A percentile compares a stretch with the other conserved stretches of the same genome.
Evolutionary conservation across 2,113 vertebrate genomes (phyloP).

Genomic region (Zapornia atra): DNA sequence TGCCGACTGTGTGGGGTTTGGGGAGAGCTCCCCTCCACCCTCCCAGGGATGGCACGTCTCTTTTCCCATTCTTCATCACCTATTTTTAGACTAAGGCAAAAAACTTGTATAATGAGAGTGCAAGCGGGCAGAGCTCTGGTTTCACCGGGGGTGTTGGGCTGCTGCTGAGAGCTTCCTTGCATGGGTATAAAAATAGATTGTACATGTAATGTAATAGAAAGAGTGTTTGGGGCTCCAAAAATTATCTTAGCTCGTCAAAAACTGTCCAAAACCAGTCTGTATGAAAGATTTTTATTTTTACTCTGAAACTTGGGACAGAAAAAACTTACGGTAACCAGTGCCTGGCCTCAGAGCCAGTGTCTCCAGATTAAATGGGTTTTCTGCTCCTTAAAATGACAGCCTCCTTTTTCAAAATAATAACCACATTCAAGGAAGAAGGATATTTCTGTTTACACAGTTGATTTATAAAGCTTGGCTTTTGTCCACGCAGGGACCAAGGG

Average conservation of each 20-base stretch:
- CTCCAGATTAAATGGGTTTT: constrained; percentile 11
- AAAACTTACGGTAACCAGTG: neutral
- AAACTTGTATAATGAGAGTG: neutral
- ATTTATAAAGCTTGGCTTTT: neutral
- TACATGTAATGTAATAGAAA: neutral
- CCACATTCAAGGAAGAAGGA: neutral
- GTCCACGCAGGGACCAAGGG: neutral
- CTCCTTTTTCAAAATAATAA: neutral
- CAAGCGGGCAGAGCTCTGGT: neutral
- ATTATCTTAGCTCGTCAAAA: neutral
- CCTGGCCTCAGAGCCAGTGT: neutral
- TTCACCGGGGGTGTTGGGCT: neutral
- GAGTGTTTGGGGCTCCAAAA: neutral
- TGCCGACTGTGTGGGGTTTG: fast-evolving
- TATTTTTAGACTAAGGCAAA: neutral
- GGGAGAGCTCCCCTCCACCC: neutral
- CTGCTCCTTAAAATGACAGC: neutral
- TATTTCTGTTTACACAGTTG: constrained; percentile 2
- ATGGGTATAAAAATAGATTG: neutral
- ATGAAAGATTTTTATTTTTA: neutral
- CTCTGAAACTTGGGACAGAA: neutral
- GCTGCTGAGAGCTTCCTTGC: neutral
- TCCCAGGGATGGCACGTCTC: neutral
- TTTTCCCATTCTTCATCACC: neutral
- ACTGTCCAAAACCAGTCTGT: neutral